Evolutionary conservation across 2,797 vertebrate genomes (phyloP).

Genomic region (Centropyge bicolor): DNA sequence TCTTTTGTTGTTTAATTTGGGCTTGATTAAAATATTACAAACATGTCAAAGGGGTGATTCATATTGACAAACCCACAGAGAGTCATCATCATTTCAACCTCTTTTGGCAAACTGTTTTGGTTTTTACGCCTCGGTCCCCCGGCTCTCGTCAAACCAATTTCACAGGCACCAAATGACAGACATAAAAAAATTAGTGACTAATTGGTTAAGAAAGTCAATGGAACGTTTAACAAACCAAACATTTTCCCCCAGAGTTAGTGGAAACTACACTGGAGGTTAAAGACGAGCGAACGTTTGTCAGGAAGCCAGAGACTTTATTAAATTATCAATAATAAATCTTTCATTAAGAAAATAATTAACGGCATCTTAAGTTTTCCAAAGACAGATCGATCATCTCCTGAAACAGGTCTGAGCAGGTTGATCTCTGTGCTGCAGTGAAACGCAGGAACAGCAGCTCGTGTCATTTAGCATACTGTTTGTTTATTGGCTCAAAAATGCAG

Average conservation of each 20-base stretch:
- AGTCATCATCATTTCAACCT: too few species aligned
- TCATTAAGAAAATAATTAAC: background rate
- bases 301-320: too few species aligned
- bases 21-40: background rate
- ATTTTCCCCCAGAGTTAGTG: background rate
- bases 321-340: too few species aligned
- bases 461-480: background rate
- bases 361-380: background rate
- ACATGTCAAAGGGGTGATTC: background rate
- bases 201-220: background rate
- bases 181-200: too few species aligned
- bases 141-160: background rate
- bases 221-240: background rate
- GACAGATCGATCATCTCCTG: background rate
- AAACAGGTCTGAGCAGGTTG: background rate
- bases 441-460: background rate
- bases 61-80: background rate
- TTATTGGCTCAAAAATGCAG: background rate
- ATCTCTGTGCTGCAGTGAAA: constrained; percentile 2
- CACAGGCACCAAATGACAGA: background rate
- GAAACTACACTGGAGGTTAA: background rate
- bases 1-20: background rate
- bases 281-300: background rate
- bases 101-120: too few species aligned
- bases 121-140: too few species aligned